phyloP scores from a whole-genome alignment of 2,797 vertebrate genomes.

The Catamblyrhynchus diadema region DNA sequence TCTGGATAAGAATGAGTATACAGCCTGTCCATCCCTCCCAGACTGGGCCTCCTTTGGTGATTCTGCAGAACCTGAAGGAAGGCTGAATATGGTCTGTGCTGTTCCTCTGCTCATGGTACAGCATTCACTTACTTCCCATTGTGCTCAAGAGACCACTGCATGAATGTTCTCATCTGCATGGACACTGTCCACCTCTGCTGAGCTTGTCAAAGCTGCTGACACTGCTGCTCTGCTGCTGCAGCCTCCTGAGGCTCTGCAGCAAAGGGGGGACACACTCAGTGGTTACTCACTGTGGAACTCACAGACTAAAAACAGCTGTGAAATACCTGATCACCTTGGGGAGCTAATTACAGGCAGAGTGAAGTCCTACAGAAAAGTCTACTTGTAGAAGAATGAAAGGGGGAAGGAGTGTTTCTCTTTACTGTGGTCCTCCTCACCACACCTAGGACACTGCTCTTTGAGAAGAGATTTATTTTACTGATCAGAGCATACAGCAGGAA shows the following conservation, averaged over 20 bases:
- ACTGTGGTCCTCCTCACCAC: not conserved
- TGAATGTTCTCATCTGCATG: not conserved
- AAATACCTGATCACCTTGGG: not conserved
- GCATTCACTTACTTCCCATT: not conserved
- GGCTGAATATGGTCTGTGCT: not conserved
- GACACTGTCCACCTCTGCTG: not conserved
- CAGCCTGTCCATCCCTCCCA: not conserved
- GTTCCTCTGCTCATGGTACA: not conserved
- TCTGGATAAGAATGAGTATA: not conserved
- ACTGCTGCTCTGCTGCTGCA: not conserved
- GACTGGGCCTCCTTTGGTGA: not conserved
- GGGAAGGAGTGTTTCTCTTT: not conserved
- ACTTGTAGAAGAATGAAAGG: not conserved
- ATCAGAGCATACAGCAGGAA: not conserved
- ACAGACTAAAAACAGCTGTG: not conserved
- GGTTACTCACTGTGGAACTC: accelerated
- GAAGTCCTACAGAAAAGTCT: not conserved
- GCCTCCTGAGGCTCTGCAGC: not conserved
- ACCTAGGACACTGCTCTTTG: not conserved
- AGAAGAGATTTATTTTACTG: not conserved
- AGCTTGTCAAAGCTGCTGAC: not conserved
- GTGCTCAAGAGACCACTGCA: not conserved
- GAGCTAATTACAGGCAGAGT: not conserved
- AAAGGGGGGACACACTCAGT: not conserved
- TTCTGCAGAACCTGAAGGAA: not conserved